These are phyloP conservation scores for Malurus elegans DNA, from an alignment of 2,113 vertebrate genomes.

Conservation along the genomic window DNA sequence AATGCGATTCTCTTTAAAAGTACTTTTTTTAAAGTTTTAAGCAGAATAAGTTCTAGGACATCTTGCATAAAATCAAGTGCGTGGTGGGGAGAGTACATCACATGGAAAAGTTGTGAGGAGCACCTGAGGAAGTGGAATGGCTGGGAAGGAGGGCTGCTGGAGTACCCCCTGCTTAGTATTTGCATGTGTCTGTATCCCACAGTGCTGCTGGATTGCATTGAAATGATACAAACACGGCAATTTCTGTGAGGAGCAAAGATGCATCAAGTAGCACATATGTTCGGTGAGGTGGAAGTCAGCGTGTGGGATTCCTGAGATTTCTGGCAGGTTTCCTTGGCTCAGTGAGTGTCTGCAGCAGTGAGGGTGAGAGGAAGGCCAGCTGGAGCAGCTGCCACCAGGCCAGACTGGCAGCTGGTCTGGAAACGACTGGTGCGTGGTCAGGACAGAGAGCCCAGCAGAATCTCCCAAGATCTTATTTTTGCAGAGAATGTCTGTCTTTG, in stretches of 20 bases:
- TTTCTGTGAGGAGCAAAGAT: not conserved
- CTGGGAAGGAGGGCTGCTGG: not conserved
- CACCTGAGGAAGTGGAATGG: not conserved
- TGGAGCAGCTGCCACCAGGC: not conserved
- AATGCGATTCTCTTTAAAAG: not conserved
- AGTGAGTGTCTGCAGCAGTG: fast-evolving
- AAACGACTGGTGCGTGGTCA: fast-evolving
- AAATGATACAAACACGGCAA: not conserved
- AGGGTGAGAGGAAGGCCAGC: not conserved
- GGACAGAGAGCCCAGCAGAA: not conserved
- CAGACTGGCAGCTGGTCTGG: not conserved
- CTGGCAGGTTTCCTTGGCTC: not conserved
- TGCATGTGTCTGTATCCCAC: fast-evolving
- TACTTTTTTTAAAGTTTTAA: too few species aligned
- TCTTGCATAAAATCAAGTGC: not conserved
- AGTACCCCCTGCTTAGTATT: not conserved
- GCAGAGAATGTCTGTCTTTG: not conserved
- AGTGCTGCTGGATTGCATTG: not conserved
- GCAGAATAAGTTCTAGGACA: not conserved
- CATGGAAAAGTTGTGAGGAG: not conserved
- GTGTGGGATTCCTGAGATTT: not conserved
- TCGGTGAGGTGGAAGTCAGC: fast-evolving
- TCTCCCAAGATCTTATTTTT: not conserved
- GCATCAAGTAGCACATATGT: fast-evolving
- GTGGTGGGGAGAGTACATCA: not conserved